phyloP scores from a whole-genome alignment of 2,888 invertebrate genomes.

The Parnassius smintheus region DNA sequence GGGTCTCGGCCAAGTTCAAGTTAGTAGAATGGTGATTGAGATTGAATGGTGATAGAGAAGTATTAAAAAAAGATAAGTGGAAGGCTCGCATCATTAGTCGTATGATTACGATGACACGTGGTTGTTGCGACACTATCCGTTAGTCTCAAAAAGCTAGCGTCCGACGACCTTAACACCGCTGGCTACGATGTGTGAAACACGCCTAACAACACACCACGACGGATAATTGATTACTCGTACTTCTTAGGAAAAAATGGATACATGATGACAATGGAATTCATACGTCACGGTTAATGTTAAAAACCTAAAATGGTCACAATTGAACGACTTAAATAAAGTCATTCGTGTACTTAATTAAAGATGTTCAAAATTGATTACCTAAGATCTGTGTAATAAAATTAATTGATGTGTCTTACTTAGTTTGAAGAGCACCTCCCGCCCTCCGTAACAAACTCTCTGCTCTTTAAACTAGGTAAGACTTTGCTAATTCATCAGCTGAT shows the following conservation, averaged over 20 bases:
- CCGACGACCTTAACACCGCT: conserved; percentile 56
- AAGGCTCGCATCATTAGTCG: conserved; percentile 46
- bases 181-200: conserved; percentile 46
- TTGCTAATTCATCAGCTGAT: no score
- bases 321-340: no score
- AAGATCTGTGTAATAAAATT: no score
- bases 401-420: no score
- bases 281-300: not conserved
- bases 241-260: conserved; percentile 30
- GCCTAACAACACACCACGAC: conserved; percentile 25
- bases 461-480: no score
- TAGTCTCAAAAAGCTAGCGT: conserved; percentile 51
- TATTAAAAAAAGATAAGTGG: conserved; percentile 43
- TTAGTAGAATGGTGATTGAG: no score
- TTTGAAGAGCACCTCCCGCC: no score
- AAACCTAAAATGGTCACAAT: no score
- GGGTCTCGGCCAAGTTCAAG: conserved; percentile 65
- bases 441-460: no score
- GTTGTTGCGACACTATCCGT: conserved; percentile 51
- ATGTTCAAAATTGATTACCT: no score
- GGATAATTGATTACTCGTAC: conserved; percentile 32
- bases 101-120: conserved; percentile 46
- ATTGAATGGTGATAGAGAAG: no score
- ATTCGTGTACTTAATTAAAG: no score
- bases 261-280: conserved; percentile 4